phyloP scores from a whole-genome alignment of 1,140 invertebrate species.

The Drosophila busckii region DNA sequence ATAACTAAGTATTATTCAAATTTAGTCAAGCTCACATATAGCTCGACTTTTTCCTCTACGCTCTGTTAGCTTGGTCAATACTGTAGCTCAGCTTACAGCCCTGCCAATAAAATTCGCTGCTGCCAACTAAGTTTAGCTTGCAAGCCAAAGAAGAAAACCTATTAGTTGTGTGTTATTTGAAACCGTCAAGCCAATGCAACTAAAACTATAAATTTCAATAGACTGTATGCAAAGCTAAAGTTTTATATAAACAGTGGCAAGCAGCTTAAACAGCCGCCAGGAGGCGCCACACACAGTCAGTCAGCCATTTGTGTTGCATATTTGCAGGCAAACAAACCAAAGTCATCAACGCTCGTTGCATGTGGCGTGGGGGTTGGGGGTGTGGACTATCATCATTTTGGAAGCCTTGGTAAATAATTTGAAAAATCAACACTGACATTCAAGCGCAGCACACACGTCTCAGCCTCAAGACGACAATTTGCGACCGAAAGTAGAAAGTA shows the following conservation, averaged over 20 bases:
- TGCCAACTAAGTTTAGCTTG: conserved; percentile 50
- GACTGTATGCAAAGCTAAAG: conserved; percentile 38
- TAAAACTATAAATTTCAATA: conserved; percentile 56
- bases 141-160: conserved; percentile 69
- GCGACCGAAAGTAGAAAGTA: conserved; percentile 31
- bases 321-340: conserved; percentile 41
- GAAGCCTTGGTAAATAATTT: conserved; percentile 66
- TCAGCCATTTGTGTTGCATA: conserved; percentile 23
- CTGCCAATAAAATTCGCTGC: too few relatives aligned
- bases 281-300: conserved; percentile 9
- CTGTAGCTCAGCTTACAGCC: too few relatives aligned
- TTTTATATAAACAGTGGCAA: conserved; percentile 60
- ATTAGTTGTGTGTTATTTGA: conserved; percentile 63
- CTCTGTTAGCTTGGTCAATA: too few relatives aligned
- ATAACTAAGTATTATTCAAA: conserved; percentile 4
- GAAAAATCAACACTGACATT: conserved; percentile 66
- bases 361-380: not conserved
- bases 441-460: conserved; percentile 27
- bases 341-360: conserved; percentile 45
- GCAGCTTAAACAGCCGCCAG: conserved; percentile 32
- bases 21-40: too few relatives aligned
- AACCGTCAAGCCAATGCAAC: conserved; percentile 35
- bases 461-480: conserved; percentile 51
- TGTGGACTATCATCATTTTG: conserved; percentile 54
- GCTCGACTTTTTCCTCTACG: too few relatives aligned